These are phyloP conservation scores for Apamea sordens DNA, from an alignment of 2,888 invertebrate genomes.

Conservation along the genomic window DNA sequence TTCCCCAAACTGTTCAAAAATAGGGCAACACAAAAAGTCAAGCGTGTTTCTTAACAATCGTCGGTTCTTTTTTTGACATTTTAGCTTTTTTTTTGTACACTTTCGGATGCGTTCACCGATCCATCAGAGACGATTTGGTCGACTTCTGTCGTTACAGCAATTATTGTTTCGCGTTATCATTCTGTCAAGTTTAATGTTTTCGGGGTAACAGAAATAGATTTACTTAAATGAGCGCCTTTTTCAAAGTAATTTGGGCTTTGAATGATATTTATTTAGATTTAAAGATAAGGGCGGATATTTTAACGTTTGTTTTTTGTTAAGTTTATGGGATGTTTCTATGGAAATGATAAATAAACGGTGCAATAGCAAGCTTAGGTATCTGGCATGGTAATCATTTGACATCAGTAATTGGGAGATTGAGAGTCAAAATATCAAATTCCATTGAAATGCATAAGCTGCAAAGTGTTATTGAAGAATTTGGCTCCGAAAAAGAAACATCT, in stretches of 20 bases:
- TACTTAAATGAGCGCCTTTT: slow-evolving; percentile 72
- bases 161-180: slow-evolving; percentile 84
- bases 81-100: slow-evolving; percentile 62
- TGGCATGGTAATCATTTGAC: background rate
- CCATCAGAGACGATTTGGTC: slow-evolving; percentile 80
- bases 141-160: slow-evolving; percentile 87
- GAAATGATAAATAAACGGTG: slow-evolving; percentile 2
- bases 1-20: slow-evolving; percentile 67
- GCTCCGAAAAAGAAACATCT: background rate
- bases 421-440: background rate
- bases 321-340: slow-evolving; percentile 20
- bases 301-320: slow-evolving; percentile 34
- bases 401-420: no score
- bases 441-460: background rate
- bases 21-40: slow-evolving; percentile 74
- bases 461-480: background rate
- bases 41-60: slow-evolving; percentile 77
- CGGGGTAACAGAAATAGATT: slow-evolving; percentile 67
- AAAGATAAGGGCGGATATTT: slow-evolving; percentile 50
- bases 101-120: slow-evolving; percentile 76
- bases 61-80: slow-evolving; percentile 79
- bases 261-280: slow-evolving; percentile 65
- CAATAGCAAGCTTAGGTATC: background rate
- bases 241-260: slow-evolving; percentile 66
- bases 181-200: slow-evolving; percentile 77